A percentile compares a stretch with the other conserved stretches of the same genome.
phyloP scores from a whole-genome alignment of 2,888 invertebrate genomes.

The Chrysomela aeneicollis region DNA sequence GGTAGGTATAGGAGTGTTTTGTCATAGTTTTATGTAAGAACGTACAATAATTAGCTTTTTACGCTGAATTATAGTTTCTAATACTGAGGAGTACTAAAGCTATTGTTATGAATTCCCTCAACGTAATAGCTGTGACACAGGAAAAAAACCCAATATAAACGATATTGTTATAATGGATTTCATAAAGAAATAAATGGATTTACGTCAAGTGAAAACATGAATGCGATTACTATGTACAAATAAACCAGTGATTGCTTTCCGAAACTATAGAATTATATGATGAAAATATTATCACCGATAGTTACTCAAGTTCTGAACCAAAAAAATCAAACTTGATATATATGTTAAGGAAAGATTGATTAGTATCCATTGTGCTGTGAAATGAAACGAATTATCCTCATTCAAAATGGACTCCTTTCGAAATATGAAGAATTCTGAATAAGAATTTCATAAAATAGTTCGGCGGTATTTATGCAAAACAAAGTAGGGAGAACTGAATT shows the following conservation, averaged over 20 bases:
- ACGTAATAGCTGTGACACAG: not conserved
- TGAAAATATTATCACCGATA: too few species aligned
- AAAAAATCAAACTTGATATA: too few species aligned
- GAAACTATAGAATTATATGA: too few species aligned
- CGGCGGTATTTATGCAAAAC: too few species aligned
- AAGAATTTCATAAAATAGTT: too few species aligned
- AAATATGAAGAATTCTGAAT: too few species aligned
- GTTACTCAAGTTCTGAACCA: too few species aligned
- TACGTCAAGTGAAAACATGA: not conserved
- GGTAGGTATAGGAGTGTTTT: constrained; percentile 18
- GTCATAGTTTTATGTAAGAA: constrained; percentile 36
- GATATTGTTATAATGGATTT: constrained; percentile 23
- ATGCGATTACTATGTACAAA: not conserved
- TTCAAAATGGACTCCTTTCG: too few species aligned
- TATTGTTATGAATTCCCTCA: constrained; percentile 2
- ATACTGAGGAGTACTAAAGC: constrained; percentile 25
- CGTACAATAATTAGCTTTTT: constrained; percentile 33
- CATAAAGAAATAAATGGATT: constrained; percentile 25
- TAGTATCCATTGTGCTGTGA: too few species aligned
- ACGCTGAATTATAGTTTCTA: constrained; percentile 28
- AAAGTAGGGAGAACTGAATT: too few species aligned
- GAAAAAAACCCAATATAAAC: constrained; percentile 24
- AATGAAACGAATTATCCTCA: too few species aligned
- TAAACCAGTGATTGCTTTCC: not conserved
- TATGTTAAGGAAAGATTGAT: too few species aligned